phyloP scores from a whole-genome alignment of 35 echinoderm and acorn worm genomes.

The Acanthaster planci region DNA sequence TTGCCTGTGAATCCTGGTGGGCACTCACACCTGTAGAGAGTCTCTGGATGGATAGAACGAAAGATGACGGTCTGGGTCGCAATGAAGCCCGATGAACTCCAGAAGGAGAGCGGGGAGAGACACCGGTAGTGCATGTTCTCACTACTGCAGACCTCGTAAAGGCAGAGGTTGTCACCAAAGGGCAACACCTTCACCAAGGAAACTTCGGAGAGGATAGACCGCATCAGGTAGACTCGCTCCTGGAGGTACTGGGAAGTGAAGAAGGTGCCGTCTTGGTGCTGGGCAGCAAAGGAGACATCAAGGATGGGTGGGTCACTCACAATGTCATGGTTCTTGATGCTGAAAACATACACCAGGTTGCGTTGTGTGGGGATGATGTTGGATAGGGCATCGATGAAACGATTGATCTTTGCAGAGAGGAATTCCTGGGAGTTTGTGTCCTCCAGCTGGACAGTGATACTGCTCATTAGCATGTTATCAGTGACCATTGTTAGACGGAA shows the following conservation, averaged over 20 bases:
- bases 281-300: constrained; percentile 91
- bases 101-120: constrained; percentile 78
- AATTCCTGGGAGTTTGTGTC: constrained; percentile 67
- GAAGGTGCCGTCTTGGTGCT: constrained; percentile 69
- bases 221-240: constrained; percentile 85
- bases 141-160: constrained; percentile 80
- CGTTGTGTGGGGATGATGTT: constrained; percentile 81
- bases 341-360: constrained; percentile 80
- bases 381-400: constrained; percentile 81
- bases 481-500: constrained; percentile 82
- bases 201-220: constrained; percentile 53
- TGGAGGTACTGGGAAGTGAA: constrained; percentile 91
- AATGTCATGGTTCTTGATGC: constrained; percentile 63
- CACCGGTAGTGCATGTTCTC: constrained; percentile 54
- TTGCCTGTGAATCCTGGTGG: constrained; percentile 94
- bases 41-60: constrained; percentile 90
- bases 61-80: constrained; percentile 86
- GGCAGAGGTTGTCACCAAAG: constrained; percentile 96
- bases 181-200: constrained; percentile 74
- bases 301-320: constrained; percentile 38
- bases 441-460: constrained; percentile 83
- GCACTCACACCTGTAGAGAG: constrained; percentile 90
- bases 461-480: constrained; percentile 82
- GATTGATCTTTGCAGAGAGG: constrained; percentile 57
- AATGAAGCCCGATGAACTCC: constrained; percentile 75